Conservation (phyloP, 2,797 vertebrate genomes). For the Helostoma temminkii region DNA sequence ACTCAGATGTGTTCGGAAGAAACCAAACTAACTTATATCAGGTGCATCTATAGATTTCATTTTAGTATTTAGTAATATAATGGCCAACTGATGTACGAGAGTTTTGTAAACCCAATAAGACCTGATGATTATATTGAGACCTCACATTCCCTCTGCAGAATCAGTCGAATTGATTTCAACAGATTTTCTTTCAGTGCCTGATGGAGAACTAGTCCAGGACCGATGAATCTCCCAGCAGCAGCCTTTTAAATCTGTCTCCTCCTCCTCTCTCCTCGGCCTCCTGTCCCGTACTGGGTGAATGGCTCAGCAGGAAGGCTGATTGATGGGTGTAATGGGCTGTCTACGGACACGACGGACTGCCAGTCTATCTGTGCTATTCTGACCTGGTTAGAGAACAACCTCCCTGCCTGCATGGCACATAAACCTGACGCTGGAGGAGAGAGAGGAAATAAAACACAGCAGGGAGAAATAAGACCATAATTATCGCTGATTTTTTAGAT, state of each 20-base stretch:
- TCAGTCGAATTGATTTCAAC: constrained; percentile 24
- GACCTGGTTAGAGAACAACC: constrained; percentile 50
- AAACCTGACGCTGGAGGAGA: constrained; percentile 11
- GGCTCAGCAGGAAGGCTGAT: constrained; percentile 45
- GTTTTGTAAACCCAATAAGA: background rate
- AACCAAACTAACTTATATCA: too few relatives aligned
- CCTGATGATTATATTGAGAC: background rate
- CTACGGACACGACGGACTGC: constrained; percentile 34
- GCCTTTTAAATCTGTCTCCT: constrained; percentile 57
- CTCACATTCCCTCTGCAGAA: constrained; percentile 11
- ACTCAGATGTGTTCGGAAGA: too few relatives aligned
- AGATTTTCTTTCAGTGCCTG: constrained; percentile 36
- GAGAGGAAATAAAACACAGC: background rate
- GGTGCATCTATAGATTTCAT: too few relatives aligned
- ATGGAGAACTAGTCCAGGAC: constrained; percentile 36
- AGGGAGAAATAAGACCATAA: background rate
- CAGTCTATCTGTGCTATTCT: constrained; percentile 33
- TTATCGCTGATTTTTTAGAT: background rate
- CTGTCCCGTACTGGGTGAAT: constrained; percentile 36
- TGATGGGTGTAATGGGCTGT: constrained; percentile 67
- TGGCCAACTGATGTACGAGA: background rate
- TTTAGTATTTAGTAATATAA: too few relatives aligned
- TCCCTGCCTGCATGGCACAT: constrained; percentile 29
- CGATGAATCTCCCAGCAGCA: constrained; percentile 43
- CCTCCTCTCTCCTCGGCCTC: constrained; percentile 18